Evolutionary conservation across 1,140 invertebrate genomes (phyloP), one percentile per base, ranked within the genome.

Genomic region (Oryctes rhinoceros): DNA sequence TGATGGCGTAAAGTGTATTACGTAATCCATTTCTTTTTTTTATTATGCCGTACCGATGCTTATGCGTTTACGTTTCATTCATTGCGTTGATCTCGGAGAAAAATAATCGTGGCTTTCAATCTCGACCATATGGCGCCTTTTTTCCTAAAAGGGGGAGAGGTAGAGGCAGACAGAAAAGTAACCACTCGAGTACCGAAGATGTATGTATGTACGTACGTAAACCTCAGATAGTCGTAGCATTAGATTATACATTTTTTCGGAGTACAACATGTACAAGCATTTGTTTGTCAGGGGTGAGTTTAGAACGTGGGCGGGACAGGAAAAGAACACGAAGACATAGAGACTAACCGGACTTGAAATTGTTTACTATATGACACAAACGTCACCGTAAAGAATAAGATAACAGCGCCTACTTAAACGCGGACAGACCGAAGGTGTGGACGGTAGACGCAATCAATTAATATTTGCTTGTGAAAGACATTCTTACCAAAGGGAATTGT

Each of bases 231-330:
- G 18, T 24, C 65, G 24, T 30, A 37, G 24, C 65, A 71, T 71
- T 71, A 71, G 65, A 71, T 71, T 24, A 71, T 37, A 71, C 24
- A 71, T 71, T 71, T 71, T 71, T 71, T 71, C 65, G 65, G 30
- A 71, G 65, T 37, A 24, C 4, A 71, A 3, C 65, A 24, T 35
- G 65, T 71, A 71, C 65, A 71, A 71, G 20, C 65, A 37, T 71
- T 71, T 71, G 65, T 24, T 30, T 71, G 65, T 71, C 65, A 71
- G 24, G 65, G 65, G 65, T 71, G 65, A 71, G 65, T 71, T 37
- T 71, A 3, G 53, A 59, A 35, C 35, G 65, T 71, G 10, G 65
- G 65, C 65, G 65, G 24, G 11, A 37, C 65, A 71, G 65, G 15
- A 71, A 71, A 71, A 24, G 24, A 71, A 71, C 24, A 71, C 65